A percentile compares a stretch with the other conserved stretches of the same genome.
These are phyloP conservation scores for Alectura lathami DNA, from an alignment of 2,113 vertebrate genomes.

Conservation along the genomic window DNA sequence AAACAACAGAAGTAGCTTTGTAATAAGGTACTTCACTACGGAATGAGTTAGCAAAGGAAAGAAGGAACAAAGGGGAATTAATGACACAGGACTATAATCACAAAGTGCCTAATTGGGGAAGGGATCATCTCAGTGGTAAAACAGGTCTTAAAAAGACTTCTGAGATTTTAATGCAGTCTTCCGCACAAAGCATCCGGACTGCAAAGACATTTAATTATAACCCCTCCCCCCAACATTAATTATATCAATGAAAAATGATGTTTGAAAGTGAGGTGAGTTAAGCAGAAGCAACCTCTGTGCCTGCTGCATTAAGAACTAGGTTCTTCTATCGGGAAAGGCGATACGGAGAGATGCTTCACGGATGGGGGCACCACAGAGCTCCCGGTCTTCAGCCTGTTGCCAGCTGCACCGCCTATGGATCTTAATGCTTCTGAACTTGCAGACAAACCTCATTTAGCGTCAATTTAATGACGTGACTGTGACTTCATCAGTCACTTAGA, in stretches of 20 bases:
- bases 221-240: neutral
- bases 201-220: neutral
- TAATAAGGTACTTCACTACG: neutral
- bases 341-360: neutral
- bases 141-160: constrained; percentile 3
- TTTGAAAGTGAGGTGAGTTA: neutral
- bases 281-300: neutral
- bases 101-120: neutral
- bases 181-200: neutral
- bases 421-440: neutral
- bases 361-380: neutral
- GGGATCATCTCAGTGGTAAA: neutral
- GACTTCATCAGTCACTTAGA: neutral
- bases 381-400: neutral
- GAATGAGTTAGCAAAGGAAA: neutral
- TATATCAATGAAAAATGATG: neutral
- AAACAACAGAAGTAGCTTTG: neutral
- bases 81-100: neutral
- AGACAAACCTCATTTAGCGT: neutral
- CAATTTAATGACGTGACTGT: neutral
- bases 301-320: neutral
- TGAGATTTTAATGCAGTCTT: neutral
- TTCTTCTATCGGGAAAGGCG: neutral
- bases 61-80: constrained; percentile 14
- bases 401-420: neutral